A percentile compares a stretch with the other conserved stretches of the same genome.
These are phyloP conservation scores for Dendroctonus valens DNA, from an alignment of 1,140 invertebrate species.

Conservation along the genomic window DNA sequence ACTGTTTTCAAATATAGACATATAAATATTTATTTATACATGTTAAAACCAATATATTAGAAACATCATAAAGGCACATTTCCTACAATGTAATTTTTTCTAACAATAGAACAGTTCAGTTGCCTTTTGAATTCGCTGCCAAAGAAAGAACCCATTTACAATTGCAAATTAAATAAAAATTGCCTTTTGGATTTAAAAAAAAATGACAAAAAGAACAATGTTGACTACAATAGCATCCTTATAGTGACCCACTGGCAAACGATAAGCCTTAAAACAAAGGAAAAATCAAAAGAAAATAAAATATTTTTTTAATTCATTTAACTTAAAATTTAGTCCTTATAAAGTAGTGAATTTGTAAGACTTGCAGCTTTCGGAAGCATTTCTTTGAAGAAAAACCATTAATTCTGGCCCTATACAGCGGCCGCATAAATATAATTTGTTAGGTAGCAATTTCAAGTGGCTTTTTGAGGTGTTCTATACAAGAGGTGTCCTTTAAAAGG, in stretches of 20 bases:
- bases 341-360: neutral
- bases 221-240: neutral
- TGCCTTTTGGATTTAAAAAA: no score
- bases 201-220: no score
- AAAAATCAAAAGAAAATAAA: neutral
- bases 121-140: no score
- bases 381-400: conserved; percentile 5
- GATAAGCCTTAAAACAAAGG: neutral
- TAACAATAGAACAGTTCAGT: no score
- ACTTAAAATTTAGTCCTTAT: neutral
- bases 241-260: neutral
- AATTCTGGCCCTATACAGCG: conserved; percentile 14
- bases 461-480: conserved; percentile 26
- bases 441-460: conserved; percentile 21
- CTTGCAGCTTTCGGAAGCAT: neutral
- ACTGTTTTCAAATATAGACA: no score
- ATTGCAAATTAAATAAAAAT: no score
- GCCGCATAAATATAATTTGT: conserved; percentile 22
- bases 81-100: no score
- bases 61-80: no score
- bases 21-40: no score
- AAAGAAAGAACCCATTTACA: no score
- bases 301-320: neutral
- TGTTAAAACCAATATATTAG: no score
- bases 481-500: conserved; percentile 14